Base-by-base conservation (phyloP, 2,888 invertebrate genomes). In the Ramazzottius varieornatus region DNA sequence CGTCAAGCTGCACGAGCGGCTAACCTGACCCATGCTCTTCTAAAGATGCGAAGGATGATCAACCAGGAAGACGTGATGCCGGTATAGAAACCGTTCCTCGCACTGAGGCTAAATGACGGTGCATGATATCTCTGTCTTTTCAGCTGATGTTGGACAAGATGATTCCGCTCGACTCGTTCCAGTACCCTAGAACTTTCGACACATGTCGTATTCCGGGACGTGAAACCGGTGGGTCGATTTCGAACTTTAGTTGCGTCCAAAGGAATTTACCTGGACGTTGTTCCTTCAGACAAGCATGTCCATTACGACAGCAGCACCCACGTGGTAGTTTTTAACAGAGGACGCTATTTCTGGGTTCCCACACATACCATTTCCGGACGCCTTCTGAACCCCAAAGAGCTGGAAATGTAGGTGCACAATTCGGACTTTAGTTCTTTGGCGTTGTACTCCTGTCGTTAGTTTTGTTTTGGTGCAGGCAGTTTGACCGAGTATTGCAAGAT, bases 161-260 rank as follows among this genome's bases (percentile, higher is more conserved):
- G 75, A 89, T 98, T 67, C 96, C 96, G 0, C 79, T 98, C 66
- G 98, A 96, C 74, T 94, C 94, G 0, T 88, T 88, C 85, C 96
- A 98, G 77, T 98, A 98, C 77, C 94, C 96, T 77, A 81, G 96
- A 67, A 82, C 91, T 64, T 98, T 96, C 78, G 96, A 98, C 78
- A 94, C 94, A 1, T 90, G 88, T 1, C 83, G 98, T 67, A 82
- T 92, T 65, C 96, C 98, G 0, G 96, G 96, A 20, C 80, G 86
- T 46, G 92, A 94, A 76, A 84, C 86, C 0, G 77, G 76, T 75
- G 70, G 67, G 67, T n/a, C n/a, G n/a, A n/a, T n/a, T n/a, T n/a
- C n/a, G n/a, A n/a, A n/a, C n/a, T n/a, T n/a, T n/a, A n/a, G n/a
- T n/a, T n/a, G n/a, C n/a, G n/a, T n/a, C n/a, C n/a, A n/a, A n/a